These are phyloP conservation scores for Sarotherodon lohbergeri DNA, from an alignment of 2,113 vertebrate genomes.

Conservation along the genomic window DNA sequence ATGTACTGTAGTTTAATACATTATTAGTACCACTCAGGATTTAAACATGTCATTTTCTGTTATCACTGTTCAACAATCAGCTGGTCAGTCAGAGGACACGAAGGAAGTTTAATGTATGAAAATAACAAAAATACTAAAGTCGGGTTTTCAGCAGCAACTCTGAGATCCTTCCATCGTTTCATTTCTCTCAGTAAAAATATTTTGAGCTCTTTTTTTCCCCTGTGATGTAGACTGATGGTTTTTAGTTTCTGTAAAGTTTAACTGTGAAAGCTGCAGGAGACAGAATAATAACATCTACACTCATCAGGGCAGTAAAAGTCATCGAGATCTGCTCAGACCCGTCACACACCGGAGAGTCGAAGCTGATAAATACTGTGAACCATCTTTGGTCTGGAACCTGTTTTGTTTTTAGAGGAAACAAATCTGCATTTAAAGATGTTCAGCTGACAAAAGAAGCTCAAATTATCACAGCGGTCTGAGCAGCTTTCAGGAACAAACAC, in stretches of 20 bases:
- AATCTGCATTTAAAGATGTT: neutral
- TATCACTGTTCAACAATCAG: slow-evolving; percentile 37
- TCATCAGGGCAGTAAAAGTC: neutral
- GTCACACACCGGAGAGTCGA: neutral
- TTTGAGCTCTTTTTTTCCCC: fast-evolving
- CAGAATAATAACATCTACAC: neutral
- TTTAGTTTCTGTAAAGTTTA: neutral
- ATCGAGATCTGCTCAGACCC: neutral
- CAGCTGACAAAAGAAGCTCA: fast-evolving
- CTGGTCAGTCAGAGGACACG: slow-evolving; percentile 16
- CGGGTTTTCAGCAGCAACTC: neutral
- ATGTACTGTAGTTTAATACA: slow-evolving; percentile 24
- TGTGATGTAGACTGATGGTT: neutral
- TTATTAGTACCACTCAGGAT: slow-evolving; percentile 17
- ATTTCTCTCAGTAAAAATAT: neutral
- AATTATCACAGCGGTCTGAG: fast-evolving
- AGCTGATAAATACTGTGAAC: fast-evolving
- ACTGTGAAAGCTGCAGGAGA: fast-evolving
- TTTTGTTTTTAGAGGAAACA: neutral
- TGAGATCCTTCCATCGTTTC: fast-evolving
- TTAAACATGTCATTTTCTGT: neutral
- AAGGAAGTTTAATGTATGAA: slow-evolving; percentile 22
- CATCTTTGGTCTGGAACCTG: neutral
- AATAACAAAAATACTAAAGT: slow-evolving; percentile 1
- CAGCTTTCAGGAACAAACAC: neutral